Base-by-base conservation (phyloP, 2,888 invertebrate species). In the Pediacus dermestoides region DNA sequence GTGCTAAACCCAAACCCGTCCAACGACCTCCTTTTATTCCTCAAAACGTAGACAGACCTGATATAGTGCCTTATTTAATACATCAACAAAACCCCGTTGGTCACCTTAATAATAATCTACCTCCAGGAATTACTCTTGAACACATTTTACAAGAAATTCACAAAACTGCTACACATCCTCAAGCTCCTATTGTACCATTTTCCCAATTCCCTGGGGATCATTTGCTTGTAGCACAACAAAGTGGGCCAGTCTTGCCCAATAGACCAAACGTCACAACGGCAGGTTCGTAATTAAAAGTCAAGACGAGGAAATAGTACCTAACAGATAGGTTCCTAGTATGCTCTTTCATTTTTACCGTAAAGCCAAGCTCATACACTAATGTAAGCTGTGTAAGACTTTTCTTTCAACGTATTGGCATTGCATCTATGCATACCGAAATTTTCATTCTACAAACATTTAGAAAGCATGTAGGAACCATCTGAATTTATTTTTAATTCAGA, bases 81-180 rank as follows among this genome's bases (percentile, higher is more conserved):
- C 53, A 52, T 6, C 55, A 52, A 35, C 45, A 45, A 32, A 15
- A 37, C 9, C 37, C 28, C 8, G 42, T 36, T 4, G 36, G 39
- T 18, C 45, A 51, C 14, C 40, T 48, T 35, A 38, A 42, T 15
- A 37, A 36, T 14, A 47, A 52, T 25, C 45, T 60, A 38, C 59
- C 61, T 4, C 56, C 57, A 16, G 65, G 63, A 13, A 45, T 66
- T 34, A 58, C 60, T 4, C 38, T 68, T 15, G 66, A 67, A 38
- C 62, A 69, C 33, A 60, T 69, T 30, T 50, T 69, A 26, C 57
- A 66, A 38, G 67, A 68, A 41, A 58, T 68, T 25, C 64, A 66
- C 42, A 64, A 60, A 50, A 59, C 59, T 46, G 46, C n/a, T n/a
- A n/a, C 57, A 8, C 34, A 57, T 30, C 46, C 52, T 8, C 33